Base-by-base conservation (phyloP, 2,113 vertebrate species). In the Poicephalus meyeri region DNA sequence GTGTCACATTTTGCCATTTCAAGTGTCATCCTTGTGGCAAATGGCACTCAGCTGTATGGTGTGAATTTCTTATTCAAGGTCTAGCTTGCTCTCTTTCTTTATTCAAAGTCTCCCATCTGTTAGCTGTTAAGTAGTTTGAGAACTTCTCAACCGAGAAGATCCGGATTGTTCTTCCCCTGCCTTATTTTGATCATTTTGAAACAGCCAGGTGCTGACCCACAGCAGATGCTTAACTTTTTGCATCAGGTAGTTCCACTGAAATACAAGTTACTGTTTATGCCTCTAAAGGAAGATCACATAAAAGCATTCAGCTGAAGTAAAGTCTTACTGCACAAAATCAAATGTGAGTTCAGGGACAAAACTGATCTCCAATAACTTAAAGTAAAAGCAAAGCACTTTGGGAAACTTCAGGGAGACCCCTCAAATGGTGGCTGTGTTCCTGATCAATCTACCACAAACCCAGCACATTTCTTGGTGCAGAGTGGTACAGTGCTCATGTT, bases 351-450 rank as follows among this genome's bases (percentile, higher is more conserved):
- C 44, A 47, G 55, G 63, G 72, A 58, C 31, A 65, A 79, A 89
- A 37, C 26, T 37, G 6, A 53, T 49, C 37, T 47, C 42, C 6
- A 19, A 3, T 31, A 56, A 47, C 55, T 86, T 58, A 42, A 80
- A 86, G 18, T 9, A 25, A 42, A 64, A 64, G 11, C 47, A 63
- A 78, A 74, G 18, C 31, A 42, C 35, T 77, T 49, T n/a, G 44
- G 53, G 29, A 44, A 79, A 60, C 61, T 41, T 46, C 68, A 55
- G 60, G 50, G 44, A 25, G 16, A 10, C 8, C 13, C 15, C 64
- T 72, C 0, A 1, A 39, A 9, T 20, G 11, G 19, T 50, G 0
- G 0, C 35, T 13, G 25, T 35, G 31, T 50, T 81, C 31, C 39
- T 53, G 10, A 7, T 39, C 61, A 13, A 0, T 7, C 39, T 29